Evolutionary conservation across 2,797 vertebrate genomes (phyloP).

Genomic region (Melanotaenia parkinsoni): DNA sequence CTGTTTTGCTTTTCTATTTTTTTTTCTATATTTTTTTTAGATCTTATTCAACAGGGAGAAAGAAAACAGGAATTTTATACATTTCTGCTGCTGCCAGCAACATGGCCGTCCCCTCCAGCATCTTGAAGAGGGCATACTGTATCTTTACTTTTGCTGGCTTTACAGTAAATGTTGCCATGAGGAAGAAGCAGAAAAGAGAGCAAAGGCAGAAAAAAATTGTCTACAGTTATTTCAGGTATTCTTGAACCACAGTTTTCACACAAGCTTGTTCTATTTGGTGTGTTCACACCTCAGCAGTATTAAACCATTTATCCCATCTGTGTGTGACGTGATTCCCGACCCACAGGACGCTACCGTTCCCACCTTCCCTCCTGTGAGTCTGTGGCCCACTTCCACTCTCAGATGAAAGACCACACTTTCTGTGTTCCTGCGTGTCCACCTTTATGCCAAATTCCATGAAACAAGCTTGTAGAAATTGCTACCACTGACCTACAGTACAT

Average conservation of each 20-base stretch:
- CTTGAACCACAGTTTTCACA: neutral
- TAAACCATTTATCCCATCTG: neutral
- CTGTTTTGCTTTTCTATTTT: neutral
- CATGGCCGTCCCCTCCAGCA: neutral
- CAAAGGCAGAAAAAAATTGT: neutral
- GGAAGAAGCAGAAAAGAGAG: neutral
- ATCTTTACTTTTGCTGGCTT: constrained; percentile 14
- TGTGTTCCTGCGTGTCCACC: constrained; percentile 20
- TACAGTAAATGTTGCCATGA: neutral
- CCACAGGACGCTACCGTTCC: constrained; percentile 6
- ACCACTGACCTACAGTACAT: constrained; percentile 49
- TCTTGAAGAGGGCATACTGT: neutral
- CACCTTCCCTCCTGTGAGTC: constrained; percentile 21
- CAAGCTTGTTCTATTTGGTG: neutral
- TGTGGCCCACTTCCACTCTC: constrained; percentile 38
- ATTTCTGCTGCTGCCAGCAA: constrained; percentile 2
- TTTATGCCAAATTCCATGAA: constrained; percentile 38
- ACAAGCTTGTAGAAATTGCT: constrained; percentile 26
- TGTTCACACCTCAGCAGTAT: neutral
- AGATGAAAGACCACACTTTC: constrained; percentile 33
- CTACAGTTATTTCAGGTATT: neutral
- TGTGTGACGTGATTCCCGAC: constrained; percentile 10
- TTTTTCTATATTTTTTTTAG: too few species aligned
- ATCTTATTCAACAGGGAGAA: neutral
- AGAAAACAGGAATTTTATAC: neutral